Conservation (phyloP, 2,113 vertebrate species). For the Benitochromis conjunctus region DNA sequence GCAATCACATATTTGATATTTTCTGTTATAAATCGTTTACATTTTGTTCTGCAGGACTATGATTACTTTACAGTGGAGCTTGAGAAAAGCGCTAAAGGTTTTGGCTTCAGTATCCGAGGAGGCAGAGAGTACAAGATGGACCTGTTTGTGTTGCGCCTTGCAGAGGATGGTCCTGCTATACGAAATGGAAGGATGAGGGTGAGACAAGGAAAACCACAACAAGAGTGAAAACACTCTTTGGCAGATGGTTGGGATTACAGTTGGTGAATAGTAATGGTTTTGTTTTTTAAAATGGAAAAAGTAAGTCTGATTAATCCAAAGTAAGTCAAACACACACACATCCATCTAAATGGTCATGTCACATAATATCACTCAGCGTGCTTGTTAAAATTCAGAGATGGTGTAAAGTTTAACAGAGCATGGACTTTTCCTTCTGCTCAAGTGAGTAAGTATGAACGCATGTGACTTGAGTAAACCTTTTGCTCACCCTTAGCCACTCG, state of each 20-base stretch:
- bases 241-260: not conserved
- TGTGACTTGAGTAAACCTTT: not conserved
- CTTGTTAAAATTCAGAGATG: not conserved
- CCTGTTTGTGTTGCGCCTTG: slow-evolving; percentile 91
- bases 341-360: not conserved
- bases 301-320: not conserved
- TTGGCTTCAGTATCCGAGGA: slow-evolving; percentile 97
- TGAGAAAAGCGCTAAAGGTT: slow-evolving; percentile 96
- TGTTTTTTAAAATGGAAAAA: not conserved
- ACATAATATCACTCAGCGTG: not conserved
- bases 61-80: slow-evolving; percentile 99
- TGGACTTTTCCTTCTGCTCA: not conserved
- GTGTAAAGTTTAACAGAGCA: not conserved
- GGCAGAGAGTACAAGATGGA: slow-evolving; percentile 99
- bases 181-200: slow-evolving; percentile 98
- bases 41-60: slow-evolving; percentile 79
- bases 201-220: slow-evolving; percentile 51
- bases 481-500: not conserved
- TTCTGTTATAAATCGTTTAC: not conserved
- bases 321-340: not conserved
- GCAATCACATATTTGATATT: not conserved
- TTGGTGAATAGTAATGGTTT: not conserved
- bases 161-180: slow-evolving; percentile 97
- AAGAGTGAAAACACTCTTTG: not conserved
- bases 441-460: not conserved